Percentiles rank a stretch among this genome's conserved stretches.
These are phyloP conservation scores for Crypturellus undulatus DNA, from an alignment of 2,113 vertebrate species.

Conservation along the genomic window DNA sequence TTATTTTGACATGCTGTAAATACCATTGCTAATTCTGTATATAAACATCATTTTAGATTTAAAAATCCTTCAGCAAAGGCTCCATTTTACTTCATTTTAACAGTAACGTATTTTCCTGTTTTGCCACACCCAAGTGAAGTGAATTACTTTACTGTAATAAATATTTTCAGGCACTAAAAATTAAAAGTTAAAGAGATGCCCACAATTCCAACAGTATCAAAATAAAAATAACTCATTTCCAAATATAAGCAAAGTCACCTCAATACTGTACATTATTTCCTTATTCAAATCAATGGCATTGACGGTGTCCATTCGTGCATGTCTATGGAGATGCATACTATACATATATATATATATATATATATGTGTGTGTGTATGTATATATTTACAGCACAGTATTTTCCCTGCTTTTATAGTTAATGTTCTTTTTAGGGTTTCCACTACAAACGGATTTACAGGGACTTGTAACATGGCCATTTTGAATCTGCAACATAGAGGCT, in stretches of 20 bases:
- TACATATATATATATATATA: too few species aligned
- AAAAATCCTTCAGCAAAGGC: background rate
- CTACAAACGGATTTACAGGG: background rate
- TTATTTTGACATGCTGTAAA: background rate
- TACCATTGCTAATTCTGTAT: background rate
- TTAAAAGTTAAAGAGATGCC: background rate
- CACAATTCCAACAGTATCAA: background rate
- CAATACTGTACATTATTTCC: background rate
- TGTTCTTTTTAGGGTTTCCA: conserved; percentile 48
- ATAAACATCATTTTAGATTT: background rate
- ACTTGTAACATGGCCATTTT: conserved; percentile 15
- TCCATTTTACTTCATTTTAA: background rate
- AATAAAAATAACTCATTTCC: background rate
- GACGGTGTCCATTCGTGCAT: conserved; percentile 19
- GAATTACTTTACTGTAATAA: background rate
- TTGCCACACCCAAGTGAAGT: background rate
- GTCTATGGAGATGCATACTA: background rate
- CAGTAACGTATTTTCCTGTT: background rate
- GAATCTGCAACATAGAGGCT: background rate
- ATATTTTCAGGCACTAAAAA: background rate
- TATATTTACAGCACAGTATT: background rate
- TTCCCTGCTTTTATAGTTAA: conserved; percentile 45
- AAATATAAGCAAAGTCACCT: background rate
- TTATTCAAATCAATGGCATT: conserved; percentile 28
- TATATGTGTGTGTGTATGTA: too few species aligned